phyloP scores from a whole-genome alignment of 2,888 invertebrate species.

The Philereme vetulata region DNA sequence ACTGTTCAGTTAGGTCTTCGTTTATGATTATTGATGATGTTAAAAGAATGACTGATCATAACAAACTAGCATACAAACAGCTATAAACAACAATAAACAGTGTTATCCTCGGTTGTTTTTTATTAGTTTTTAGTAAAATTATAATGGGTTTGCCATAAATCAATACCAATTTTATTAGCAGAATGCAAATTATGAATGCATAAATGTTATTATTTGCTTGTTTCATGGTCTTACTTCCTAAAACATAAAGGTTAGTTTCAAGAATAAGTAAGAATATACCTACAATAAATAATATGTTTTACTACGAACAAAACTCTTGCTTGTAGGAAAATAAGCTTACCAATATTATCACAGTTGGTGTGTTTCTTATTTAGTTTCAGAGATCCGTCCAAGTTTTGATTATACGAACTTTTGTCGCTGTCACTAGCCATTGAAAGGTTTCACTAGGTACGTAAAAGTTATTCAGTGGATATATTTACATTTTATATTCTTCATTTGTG shows the following conservation, averaged over 20 bases:
- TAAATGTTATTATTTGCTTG: neutral
- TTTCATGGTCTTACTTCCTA: neutral
- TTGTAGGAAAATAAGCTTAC: constrained; percentile 50
- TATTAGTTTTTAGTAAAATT: neutral
- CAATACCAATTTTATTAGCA: neutral
- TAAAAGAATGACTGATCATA: neutral
- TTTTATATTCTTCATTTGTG: constrained; percentile 22
- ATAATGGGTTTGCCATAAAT: neutral
- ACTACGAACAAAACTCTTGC: neutral
- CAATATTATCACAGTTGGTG: constrained; percentile 61
- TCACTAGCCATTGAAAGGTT: constrained; percentile 81
- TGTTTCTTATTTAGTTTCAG: constrained; percentile 69
- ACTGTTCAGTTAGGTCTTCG: too few species aligned
- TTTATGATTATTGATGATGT: too few species aligned
- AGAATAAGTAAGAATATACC: too few species aligned
- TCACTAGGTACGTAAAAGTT: constrained; percentile 35
- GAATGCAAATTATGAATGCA: neutral
- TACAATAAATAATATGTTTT: too few species aligned
- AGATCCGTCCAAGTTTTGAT: constrained; percentile 75
- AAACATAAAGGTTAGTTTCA: too few species aligned
- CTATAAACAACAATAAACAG: neutral
- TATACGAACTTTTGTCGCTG: constrained; percentile 78
- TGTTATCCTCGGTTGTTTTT: neutral
- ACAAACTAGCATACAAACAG: neutral
- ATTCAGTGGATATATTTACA: constrained; percentile 23